Evolutionary conservation across 2,888 invertebrate species (phyloP), one percentile per base, ranked within the genome.

Genomic region (Orthonevra nobilis): DNA sequence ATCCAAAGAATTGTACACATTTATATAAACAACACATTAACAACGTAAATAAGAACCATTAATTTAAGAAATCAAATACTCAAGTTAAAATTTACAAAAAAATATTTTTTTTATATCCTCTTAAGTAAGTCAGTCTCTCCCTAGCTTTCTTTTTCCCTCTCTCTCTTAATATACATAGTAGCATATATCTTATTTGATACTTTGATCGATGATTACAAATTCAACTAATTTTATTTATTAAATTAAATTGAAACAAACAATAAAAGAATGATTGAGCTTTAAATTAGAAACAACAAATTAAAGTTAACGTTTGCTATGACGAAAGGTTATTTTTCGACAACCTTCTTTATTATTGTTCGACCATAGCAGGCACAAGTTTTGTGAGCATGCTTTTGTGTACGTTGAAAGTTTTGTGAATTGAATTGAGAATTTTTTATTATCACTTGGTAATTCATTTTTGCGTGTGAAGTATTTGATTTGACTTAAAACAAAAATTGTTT

Each of bases 1-100:
- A 79, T 73, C 79, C 79, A 79, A 79, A 79, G 79, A 79, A 63
- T 50, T 79, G 79, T 79, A 79, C 81, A 81, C 81, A 81, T 69
- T 81, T 74, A 58, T 74, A 81, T 63, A n/a, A n/a, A n/a, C n/a
- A 74, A 69, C 69, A 14, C 19, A 63, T 52, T 63, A 64, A 70
- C 61, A 63, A 69, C 5, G 30, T 19, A 36, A 66, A 28, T 14
- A 36, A 46, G 32, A 23, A 40, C 34, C 19, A 17, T 32, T 32
- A 40, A 42, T 32, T 42, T 52, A 73, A 50, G 54, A 30, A 66
- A 44, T 30, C 32, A 46, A 60, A 79, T 72, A 79, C 79, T 66
- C 73, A 52, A 60, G 17, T 23, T 36, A 38, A 30, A 30, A 61
- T 36, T 58, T 30, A 44, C 28, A 32, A 23, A 6, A 58, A 36